Evolutionary conservation across 2,888 invertebrate genomes (phyloP).

Genomic region (Agrilus biguttatus): DNA sequence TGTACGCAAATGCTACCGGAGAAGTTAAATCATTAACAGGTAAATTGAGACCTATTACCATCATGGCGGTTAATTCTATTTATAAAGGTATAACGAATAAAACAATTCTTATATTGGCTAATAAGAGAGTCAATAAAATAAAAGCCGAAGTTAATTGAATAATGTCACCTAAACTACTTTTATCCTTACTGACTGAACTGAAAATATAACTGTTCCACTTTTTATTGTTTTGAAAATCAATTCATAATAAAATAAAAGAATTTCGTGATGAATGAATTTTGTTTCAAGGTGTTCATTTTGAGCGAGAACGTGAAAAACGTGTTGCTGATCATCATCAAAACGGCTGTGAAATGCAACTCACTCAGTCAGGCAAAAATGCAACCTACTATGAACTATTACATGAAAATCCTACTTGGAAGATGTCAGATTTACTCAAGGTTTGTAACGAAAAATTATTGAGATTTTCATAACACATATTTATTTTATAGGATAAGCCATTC

Average conservation of each 20-base stretch:
- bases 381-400: constrained; percentile 67
- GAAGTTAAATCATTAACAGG: constrained; percentile 68
- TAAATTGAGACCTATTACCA: background rate
- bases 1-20: constrained; percentile 79
- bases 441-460: background rate
- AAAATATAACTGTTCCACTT: too few relatives aligned
- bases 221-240: constrained; percentile 1
- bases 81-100: too few relatives aligned
- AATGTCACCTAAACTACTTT: too few relatives aligned
- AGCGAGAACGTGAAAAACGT: constrained; percentile 64
- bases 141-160: too few relatives aligned
- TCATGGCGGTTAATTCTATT: too few relatives aligned
- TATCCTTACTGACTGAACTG: too few relatives aligned
- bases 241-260: background rate
- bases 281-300: constrained; percentile 55
- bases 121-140: too few relatives aligned
- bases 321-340: constrained; percentile 73
- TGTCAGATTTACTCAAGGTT: constrained; percentile 58
- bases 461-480: constrained; percentile 1
- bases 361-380: constrained; percentile 58
- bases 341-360: constrained; percentile 47
- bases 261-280: background rate
- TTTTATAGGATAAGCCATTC: constrained; percentile 55
- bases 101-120: too few relatives aligned
- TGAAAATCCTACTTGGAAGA: constrained; percentile 62